phyloP scores from a whole-genome alignment of 2,797 vertebrate genomes.

The Glossophaga mutica region DNA sequence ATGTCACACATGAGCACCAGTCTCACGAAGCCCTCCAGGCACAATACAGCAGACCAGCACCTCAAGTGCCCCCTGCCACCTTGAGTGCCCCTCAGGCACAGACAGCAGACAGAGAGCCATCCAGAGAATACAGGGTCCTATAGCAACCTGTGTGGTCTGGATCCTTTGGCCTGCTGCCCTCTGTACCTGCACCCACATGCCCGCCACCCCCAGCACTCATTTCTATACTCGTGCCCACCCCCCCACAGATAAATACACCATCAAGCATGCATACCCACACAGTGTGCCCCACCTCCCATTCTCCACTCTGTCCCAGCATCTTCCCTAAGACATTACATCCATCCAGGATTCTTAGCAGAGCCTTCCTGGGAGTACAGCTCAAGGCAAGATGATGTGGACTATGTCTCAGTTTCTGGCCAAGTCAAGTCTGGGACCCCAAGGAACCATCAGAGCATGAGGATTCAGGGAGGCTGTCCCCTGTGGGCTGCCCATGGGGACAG shows the following conservation, averaged over 20 bases:
- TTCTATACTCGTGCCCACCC: background rate
- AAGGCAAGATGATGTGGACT: background rate
- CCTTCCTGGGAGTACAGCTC: background rate
- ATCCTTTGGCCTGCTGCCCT: background rate
- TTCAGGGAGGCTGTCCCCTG: background rate
- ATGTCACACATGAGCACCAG: background rate
- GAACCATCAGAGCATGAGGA: background rate
- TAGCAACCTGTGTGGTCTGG: background rate
- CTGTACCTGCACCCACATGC: background rate
- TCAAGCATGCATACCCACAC: background rate
- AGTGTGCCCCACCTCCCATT: background rate
- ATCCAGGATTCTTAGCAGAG: conserved; percentile 20
- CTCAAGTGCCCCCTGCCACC: background rate
- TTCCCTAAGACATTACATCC: background rate
- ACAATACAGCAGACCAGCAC: background rate
- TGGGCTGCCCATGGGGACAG: background rate
- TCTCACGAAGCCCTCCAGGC: background rate
- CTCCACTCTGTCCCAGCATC: background rate
- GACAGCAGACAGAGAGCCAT: background rate
- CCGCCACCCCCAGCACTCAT: background rate
- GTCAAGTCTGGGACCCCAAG: background rate
- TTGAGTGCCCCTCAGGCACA: background rate
- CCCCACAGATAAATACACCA: background rate
- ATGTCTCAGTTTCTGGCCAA: background rate
- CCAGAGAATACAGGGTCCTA: background rate